phyloP scores from a whole-genome alignment of 2,888 invertebrate species.

The Diarsia dahlii region DNA sequence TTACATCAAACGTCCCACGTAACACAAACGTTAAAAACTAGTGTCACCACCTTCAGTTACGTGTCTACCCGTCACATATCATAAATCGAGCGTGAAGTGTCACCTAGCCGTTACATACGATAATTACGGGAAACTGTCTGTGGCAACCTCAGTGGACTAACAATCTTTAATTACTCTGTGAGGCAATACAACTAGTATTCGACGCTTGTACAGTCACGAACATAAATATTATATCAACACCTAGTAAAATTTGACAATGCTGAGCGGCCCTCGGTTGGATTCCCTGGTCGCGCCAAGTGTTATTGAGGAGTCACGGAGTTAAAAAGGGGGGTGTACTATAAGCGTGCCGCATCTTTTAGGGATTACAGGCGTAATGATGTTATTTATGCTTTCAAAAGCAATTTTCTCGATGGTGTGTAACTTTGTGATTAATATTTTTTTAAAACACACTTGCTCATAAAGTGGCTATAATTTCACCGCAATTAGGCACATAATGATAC shows the following conservation, averaged over 20 bases:
- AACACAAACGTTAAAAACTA: background rate
- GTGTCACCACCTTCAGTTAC: constrained; percentile 1
- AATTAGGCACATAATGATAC: too few relatives aligned
- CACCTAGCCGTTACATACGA: constrained; percentile 2
- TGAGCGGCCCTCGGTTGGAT: background rate
- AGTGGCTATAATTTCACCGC: too few relatives aligned
- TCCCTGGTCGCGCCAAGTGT: background rate
- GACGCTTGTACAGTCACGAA: background rate
- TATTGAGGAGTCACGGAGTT: background rate
- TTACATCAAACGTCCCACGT: too few relatives aligned
- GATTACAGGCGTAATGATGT: too few relatives aligned
- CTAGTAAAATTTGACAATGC: background rate
- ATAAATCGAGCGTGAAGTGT: constrained; percentile 38
- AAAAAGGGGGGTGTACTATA: too few relatives aligned
- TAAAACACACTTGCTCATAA: too few relatives aligned
- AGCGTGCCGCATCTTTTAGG: too few relatives aligned
- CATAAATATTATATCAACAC: background rate
- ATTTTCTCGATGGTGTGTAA: too few relatives aligned
- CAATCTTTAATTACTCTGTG: constrained; percentile 54
- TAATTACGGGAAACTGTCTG: constrained; percentile 52
- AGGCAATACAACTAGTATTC: constrained; percentile 24
- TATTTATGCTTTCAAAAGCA: too few relatives aligned
- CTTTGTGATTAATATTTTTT: too few relatives aligned
- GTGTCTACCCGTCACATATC: constrained; percentile 35
- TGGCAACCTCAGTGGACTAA: constrained; percentile 46